Evolutionary conservation across 2,888 invertebrate species (phyloP).

Genomic region (Plusia festucae): DNA sequence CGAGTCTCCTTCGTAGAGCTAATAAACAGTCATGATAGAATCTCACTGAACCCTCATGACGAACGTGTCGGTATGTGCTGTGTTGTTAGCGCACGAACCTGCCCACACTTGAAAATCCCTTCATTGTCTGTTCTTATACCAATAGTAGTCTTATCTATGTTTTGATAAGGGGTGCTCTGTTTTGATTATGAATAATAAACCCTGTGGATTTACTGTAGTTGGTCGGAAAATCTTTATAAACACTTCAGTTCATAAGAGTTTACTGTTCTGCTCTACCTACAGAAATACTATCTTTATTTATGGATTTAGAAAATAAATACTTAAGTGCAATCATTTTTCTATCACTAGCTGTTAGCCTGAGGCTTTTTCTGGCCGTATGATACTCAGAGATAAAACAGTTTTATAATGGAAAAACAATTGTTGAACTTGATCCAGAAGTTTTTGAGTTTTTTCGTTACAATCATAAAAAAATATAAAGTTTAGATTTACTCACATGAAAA

Average conservation of each 20-base stretch:
- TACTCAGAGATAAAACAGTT: no score
- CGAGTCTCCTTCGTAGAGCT: not conserved
- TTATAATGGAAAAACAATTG: no score
- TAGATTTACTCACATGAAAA: no score
- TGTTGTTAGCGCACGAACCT: not conserved
- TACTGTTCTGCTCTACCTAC: not conserved
- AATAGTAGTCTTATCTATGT: not conserved
- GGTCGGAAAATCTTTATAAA: not conserved
- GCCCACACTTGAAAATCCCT: not conserved
- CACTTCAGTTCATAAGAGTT: not conserved
- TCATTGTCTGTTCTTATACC: not conserved
- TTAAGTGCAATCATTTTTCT: no score
- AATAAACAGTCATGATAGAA: not conserved
- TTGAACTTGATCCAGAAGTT: no score
- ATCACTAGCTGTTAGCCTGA: no score
- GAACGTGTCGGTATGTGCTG: slow-evolving; percentile 1
- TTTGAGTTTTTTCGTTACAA: no score
- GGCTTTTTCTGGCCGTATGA: no score
- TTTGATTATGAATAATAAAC: not conserved
- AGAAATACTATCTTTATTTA: no score
- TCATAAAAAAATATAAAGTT: no score
- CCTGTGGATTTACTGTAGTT: not conserved
- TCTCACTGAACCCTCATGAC: not conserved
- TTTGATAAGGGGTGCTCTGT: not conserved
- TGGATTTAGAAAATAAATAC: no score